Conservation (phyloP, 2,113 vertebrate genomes). For the Onychorhynchus coronatus region DNA sequence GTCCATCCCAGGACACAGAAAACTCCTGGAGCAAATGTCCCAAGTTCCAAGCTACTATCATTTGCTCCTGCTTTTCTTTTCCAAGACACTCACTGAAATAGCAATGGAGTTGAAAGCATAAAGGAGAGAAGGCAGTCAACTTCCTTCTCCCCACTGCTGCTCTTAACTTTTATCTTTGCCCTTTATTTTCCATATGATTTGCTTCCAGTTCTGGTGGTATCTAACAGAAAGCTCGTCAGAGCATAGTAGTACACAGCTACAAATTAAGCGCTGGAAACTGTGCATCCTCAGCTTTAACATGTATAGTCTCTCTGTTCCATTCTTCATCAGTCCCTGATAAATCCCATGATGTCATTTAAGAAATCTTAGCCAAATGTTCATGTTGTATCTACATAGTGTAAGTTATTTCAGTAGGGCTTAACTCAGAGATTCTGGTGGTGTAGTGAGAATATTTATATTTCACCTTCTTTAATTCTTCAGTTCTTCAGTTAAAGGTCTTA, state of each 20-base stretch:
- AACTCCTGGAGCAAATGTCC: not conserved
- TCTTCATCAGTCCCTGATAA: not conserved
- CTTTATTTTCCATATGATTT: not conserved
- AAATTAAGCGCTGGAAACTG: not conserved
- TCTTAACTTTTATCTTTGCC: not conserved
- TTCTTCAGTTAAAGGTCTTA: conserved; percentile 29
- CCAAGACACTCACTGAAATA: not conserved
- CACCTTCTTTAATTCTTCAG: not conserved
- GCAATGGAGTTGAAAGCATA: not conserved
- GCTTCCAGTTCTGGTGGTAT: not conserved
- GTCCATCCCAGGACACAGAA: not conserved
- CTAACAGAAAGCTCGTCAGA: not conserved
- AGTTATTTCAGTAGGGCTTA: not conserved
- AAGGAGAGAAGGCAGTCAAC: not conserved
- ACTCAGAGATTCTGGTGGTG: not conserved
- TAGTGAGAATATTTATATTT: not conserved
- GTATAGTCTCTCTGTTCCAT: not conserved
- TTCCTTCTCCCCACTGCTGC: not conserved
- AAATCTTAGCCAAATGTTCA: not conserved
- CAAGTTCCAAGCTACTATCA: not conserved
- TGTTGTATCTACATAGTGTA: not conserved
- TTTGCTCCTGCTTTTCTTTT: not conserved
- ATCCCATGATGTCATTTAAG: not conserved
- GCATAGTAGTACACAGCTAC: not conserved
- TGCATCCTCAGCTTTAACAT: not conserved